A percentile compares a stretch with the other conserved stretches of the same genome.
These are phyloP conservation scores for Clitarchus hookeri DNA, from an alignment of 2,888 invertebrate species.

Conservation along the genomic window DNA sequence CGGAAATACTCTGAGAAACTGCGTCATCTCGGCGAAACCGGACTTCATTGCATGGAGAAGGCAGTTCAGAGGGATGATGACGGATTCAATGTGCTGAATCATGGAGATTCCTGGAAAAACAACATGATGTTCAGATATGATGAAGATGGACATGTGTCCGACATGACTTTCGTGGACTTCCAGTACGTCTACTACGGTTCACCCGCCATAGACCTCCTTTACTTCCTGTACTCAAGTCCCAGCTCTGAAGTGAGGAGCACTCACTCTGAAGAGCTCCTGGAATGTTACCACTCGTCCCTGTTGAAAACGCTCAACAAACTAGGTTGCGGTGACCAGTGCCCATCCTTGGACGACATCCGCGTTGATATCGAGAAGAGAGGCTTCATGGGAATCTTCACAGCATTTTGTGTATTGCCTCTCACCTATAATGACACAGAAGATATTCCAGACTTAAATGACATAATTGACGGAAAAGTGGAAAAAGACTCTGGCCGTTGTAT, in stretches of 20 bases:
- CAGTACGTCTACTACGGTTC: constrained; percentile 5
- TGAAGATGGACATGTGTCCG: neutral
- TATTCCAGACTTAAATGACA: neutral
- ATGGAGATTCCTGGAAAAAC: constrained; percentile 17
- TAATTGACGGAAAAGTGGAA: neutral
- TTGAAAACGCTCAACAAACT: neutral
- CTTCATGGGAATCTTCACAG: neutral
- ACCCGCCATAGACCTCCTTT: constrained; percentile 2
- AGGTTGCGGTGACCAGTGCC: neutral
- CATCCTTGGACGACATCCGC: neutral
- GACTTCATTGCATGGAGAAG: neutral
- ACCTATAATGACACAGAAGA: neutral
- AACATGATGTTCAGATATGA: constrained; percentile 19
- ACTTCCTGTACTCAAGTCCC: neutral
- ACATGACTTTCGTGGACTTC: neutral
- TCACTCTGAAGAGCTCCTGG: neutral
- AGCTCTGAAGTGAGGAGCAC: neutral
- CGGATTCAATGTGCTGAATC: constrained; percentile 11
- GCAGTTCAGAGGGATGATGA: neutral
- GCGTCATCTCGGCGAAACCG: neutral
- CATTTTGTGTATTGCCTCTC: neutral
- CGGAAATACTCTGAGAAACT: neutral
- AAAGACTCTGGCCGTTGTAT: neutral
- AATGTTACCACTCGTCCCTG: constrained; percentile 7
- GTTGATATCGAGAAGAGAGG: neutral